Percentiles rank a stretch among this genome's conserved stretches.
Evolutionary conservation across 2,113 vertebrate genomes (phyloP).

Genomic region (Pongo abelii): DNA sequence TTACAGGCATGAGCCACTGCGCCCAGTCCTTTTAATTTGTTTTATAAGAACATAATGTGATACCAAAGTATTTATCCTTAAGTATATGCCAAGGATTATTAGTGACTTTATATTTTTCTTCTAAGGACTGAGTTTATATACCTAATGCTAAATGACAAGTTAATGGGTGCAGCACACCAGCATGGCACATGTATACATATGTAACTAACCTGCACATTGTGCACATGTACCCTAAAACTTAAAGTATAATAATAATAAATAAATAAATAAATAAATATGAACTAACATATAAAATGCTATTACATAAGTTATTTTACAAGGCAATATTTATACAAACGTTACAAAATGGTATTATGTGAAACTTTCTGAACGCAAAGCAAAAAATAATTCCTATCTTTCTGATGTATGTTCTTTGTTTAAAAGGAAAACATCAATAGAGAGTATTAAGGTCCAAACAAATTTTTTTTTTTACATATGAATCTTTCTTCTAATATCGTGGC

Average conservation of each 20-base stretch:
- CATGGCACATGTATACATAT: too few relatives aligned
- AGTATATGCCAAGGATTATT: not conserved
- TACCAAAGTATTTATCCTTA: not conserved
- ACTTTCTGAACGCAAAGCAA: not conserved
- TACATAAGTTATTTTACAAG: not conserved
- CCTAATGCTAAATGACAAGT: too few relatives aligned
- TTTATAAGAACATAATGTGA: not conserved
- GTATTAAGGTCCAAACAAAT: not conserved
- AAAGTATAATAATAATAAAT: too few relatives aligned
- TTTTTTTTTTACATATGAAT: not conserved
- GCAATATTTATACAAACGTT: not conserved
- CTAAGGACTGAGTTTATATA: not conserved
- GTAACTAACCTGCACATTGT: too few relatives aligned
- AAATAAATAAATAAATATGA: not conserved
- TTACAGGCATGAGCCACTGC: too few relatives aligned
- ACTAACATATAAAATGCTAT: not conserved
- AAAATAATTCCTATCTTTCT: not conserved
- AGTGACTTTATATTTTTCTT: not conserved
- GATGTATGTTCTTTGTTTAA: not conserved
- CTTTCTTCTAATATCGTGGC: not conserved
- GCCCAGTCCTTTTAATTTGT: not conserved
- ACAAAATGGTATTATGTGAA: not conserved
- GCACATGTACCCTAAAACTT: too few relatives aligned
- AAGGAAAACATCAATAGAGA: not conserved
- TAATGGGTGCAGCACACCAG: too few relatives aligned